Evolutionary conservation across 2,113 vertebrate genomes (phyloP), one percentile per base, ranked within the genome.

Genomic region (Trochalopteron elliotii): DNA sequence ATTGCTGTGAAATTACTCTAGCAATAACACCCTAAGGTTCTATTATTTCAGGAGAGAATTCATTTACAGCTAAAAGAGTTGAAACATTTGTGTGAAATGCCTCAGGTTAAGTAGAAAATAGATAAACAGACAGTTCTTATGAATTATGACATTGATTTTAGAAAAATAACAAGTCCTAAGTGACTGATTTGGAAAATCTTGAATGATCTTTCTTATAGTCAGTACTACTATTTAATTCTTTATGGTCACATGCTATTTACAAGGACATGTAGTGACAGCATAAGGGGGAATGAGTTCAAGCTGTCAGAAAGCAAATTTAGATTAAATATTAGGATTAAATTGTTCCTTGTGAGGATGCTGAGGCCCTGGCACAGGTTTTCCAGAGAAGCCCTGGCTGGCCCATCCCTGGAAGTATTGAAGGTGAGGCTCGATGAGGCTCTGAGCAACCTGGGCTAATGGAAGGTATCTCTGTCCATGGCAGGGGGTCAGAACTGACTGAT

Each of bases 1-100:
- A 83, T 39, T 49, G 65, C 53, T 97, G 94, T 87, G 96, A 97
- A 96, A 95, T 97, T 93, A 87, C 82, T 95, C 57, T 80, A 93
- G 53, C 65, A 89, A 42, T 39, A 95, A 67, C 55, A 87, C 77
- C 87, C 93, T 64, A 15, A 93, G 93, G 91, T 63, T 94, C 61
- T 94, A n/a, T 49, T 93, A 31, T 96, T 97, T 97, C 74, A 89
- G 95, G 94, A 95, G 59, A 85, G 17, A 96, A 91, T 68, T 95
- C 16, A 94, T 96, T 94, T 96, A 83, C 96, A 94, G 47, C 82
- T 94, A 86, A 97, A 96, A 76, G 56, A 93, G 31, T 82, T 94
- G 74, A 94, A 97, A 94, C n/a, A 67, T 92, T 93, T 94, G 89
- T 18, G 13, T 23, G 27, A 57, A 85, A 85, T 83, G 90, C 87